Base-by-base conservation (phyloP, 2,888 invertebrate species). In the Geotrupes spiniger region DNA sequence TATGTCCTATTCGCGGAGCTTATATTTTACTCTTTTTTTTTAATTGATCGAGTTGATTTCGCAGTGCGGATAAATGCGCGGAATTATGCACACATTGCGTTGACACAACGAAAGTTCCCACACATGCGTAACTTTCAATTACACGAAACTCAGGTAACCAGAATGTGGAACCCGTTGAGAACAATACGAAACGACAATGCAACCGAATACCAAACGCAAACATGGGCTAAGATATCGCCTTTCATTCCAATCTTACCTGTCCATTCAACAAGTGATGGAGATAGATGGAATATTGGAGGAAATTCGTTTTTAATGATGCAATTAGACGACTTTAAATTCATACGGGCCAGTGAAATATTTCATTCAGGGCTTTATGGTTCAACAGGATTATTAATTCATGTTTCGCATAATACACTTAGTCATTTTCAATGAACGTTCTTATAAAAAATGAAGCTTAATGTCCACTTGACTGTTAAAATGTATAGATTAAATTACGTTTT, bases 231-330 rank as follows among this genome's bases (percentile, higher is more conserved):
- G 52, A 39, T 53, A 53, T 53, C 53, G 47, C 37, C 53, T 53
- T 53, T 53, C 53, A 53, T 36, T 42, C 46, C 50, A 47, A 41
- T 46, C 50, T 47, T 42, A 44, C 44, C 26, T 51, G 48, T 49
- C 51, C 53, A 52, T 54, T 54, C 49, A 51, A 52, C 54, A 51
- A 51, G 53, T 51, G 53, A 53, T 51, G 47, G 51, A 53, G 53
- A 53, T 53, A 46, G 51, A 53, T 52, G 52, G 43, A 51, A 52
- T 49, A 46, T 27, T 46, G 42, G 40, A 49, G 46, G 51, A 52
- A 52, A 54, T 52, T 46, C 46, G 46, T 47, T 54, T 52, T 54
- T 54, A 54, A 54, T 54, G 49, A 52, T 33, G 27, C 46, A 54
- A 54, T 54, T 54, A 54, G 45, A 46, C 42, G 51, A 46, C 43